phyloP scores from a whole-genome alignment of 2,888 invertebrate species.

The Mythimna albipuncta region DNA sequence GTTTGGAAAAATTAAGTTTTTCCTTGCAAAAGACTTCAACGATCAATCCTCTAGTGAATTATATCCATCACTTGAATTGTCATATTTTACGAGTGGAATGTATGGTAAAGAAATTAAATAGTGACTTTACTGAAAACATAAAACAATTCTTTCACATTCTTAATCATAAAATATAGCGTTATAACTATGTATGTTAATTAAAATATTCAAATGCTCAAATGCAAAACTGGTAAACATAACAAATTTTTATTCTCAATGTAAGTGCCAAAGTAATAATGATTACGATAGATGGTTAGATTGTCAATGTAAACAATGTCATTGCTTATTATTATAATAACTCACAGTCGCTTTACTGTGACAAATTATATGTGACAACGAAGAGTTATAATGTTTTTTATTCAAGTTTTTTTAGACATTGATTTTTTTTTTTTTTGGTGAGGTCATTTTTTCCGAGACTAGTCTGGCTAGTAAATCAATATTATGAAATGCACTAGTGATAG shows the following conservation, averaged over 20 bases:
- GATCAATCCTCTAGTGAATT: neutral
- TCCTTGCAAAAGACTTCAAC: constrained; percentile 50
- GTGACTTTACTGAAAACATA: neutral
- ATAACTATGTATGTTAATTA: neutral
- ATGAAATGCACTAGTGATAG: neutral
- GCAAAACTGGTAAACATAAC: neutral
- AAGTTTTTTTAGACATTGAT: neutral
- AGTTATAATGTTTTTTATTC: neutral
- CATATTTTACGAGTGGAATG: neutral
- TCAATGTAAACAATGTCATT: constrained; percentile 15
- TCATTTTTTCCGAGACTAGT: neutral
- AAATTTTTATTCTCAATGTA: too few species aligned
- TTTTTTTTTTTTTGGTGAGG: neutral
- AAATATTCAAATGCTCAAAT: neutral
- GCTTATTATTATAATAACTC: constrained; percentile 19
- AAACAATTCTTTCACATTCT: neutral
- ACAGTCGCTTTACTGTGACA: neutral
- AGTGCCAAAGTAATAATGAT: neutral
- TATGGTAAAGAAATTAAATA: neutral
- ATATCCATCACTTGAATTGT: neutral
- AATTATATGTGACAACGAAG: constrained; percentile 14
- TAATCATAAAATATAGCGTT: too few species aligned
- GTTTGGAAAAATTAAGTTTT: neutral
- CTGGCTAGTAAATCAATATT: neutral
- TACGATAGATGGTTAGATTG: constrained; percentile 1